Conservation (phyloP, 2,888 invertebrate genomes). For the Azorinus chamasolen region DNA sequence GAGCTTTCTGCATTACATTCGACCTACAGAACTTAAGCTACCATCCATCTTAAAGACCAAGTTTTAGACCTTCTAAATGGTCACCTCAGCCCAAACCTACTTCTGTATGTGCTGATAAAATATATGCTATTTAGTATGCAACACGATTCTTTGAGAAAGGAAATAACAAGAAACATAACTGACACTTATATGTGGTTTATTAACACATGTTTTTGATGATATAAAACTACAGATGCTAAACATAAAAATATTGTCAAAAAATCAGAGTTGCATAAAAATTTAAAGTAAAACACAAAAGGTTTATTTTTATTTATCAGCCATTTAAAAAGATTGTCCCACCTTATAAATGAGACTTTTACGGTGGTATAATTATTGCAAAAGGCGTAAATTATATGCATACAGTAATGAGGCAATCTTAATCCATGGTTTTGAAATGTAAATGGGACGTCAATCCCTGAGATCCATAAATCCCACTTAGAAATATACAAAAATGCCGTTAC, state of each 20-base stretch:
- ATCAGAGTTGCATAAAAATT: conserved; percentile 41
- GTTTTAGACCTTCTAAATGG: too few relatives aligned
- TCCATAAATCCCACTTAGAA: not conserved
- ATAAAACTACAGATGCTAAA: conserved; percentile 59
- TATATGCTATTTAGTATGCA: too few relatives aligned
- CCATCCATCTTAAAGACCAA: too few relatives aligned
- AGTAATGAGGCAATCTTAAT: not conserved
- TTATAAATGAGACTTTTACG: too few relatives aligned
- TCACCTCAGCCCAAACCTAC: too few relatives aligned
- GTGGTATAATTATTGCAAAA: not conserved
- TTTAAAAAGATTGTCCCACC: too few relatives aligned
- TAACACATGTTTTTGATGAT: conserved; percentile 61
- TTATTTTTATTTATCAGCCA: not conserved
- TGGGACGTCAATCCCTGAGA: not conserved
- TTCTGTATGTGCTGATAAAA: too few relatives aligned
- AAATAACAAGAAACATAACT: too few relatives aligned
- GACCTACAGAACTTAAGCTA: too few relatives aligned
- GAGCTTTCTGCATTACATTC: too few relatives aligned
- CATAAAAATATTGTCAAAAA: too few relatives aligned
- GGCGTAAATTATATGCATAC: not conserved
- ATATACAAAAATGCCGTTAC: conserved; percentile 1
- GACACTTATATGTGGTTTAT: conserved; percentile 33
- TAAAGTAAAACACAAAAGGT: conserved; percentile 5
- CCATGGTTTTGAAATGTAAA: not conserved
- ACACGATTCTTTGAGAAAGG: too few relatives aligned